Percentiles rank a stretch among this genome's conserved stretches.
Conservation (phyloP, 1,140 invertebrate genomes). For the Lanistes nyassanus region DNA sequence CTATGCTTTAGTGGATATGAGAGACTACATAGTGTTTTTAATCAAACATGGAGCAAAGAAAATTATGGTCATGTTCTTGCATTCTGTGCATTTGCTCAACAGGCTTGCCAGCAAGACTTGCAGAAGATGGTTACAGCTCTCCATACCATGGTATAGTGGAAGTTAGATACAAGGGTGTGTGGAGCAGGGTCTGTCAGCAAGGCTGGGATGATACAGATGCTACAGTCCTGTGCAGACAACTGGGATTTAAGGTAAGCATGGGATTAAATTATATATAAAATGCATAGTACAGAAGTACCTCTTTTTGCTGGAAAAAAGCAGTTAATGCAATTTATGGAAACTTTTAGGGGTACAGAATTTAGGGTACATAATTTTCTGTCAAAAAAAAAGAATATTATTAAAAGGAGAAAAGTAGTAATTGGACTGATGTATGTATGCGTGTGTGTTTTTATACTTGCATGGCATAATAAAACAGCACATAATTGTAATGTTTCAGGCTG, state of each 20-base stretch:
- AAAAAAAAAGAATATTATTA: not conserved
- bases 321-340: not conserved
- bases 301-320: not conserved
- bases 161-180: slow-evolving; percentile 48
- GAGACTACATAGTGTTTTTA: not conserved
- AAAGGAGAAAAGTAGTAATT: not conserved
- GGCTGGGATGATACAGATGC: slow-evolving; percentile 49
- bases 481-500: slow-evolving; percentile 37
- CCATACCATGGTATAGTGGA: slow-evolving; percentile 51
- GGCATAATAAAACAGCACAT: not conserved
- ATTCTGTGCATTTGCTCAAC: slow-evolving; percentile 12
- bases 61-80: not conserved
- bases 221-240: slow-evolving; percentile 48
- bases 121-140: slow-evolving; percentile 38
- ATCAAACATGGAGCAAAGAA: not conserved
- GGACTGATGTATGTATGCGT: not conserved
- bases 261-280: not conserved
- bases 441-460: not conserved
- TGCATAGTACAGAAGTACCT: not conserved
- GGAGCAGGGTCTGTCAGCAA: slow-evolving; percentile 53
- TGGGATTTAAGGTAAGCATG: slow-evolving; percentile 37
- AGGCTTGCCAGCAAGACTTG: slow-evolving; percentile 46
- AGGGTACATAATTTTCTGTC: not conserved
- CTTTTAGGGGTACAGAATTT: not conserved
- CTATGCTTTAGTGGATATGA: not conserved